Evolutionary conservation across 2,888 invertebrate genomes (phyloP), one percentile per base, ranked within the genome.

Genomic region (Tetrapedia diversipes): DNA sequence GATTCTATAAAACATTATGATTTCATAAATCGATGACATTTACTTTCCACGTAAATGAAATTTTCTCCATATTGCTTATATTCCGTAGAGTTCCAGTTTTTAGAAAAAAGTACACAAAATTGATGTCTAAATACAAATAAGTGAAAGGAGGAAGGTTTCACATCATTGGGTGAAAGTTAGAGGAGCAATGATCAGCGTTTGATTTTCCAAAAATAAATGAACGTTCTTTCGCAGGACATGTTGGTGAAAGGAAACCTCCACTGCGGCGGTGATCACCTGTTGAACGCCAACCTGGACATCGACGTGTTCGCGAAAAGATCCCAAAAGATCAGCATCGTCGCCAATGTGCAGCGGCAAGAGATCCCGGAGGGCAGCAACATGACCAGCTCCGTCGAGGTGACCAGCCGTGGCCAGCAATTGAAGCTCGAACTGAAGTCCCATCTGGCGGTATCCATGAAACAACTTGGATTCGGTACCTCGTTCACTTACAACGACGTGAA

Each of bases 301-400:
- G 95, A 95, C 83, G 88, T 95, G 2, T 95, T 95, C 86, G 93
- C 93, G 7, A 92, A 93, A 77, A 92, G 94, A 7, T 92, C 93
- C 11, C 94, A 95, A 77, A 94, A 94, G 88, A 91, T 95, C 51
- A 88, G 91, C 3, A 75, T 92, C 8, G 83, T 83, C 3, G 91
- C 89, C 16, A 92, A 92, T 64, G 37, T 91, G 0, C 72, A 67
- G 57, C 89, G 73, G 27, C 82, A 51, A 53, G 49, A 59, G 10
- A 65, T 86, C 43, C 80, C 87, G 0, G 86, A 91, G 6, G 93
- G 93, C 0, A 92, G 91, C 64, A 93, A 93, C 66, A 37, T 93
- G 0, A 92, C 92, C 16, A 85, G 90, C 0, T 81, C 80, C 1
- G 61, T 93, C 27, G 88, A 90, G 43, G 59, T 94, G 0, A 92